Evolutionary conservation across 2,797 vertebrate genomes (phyloP).

Genomic region (Crax fasciolata): DNA sequence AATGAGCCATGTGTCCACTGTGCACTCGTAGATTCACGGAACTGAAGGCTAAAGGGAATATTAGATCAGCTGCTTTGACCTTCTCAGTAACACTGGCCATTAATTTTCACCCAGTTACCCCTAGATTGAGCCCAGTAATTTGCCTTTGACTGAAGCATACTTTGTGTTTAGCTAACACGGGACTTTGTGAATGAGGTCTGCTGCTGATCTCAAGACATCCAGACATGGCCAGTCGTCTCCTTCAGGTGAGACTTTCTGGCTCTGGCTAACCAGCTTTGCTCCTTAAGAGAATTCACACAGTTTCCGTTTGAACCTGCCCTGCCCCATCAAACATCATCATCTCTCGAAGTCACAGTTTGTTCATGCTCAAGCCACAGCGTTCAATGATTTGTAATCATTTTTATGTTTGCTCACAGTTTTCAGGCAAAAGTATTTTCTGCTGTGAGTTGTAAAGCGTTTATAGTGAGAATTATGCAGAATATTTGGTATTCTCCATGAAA

Average conservation of each 20-base stretch:
- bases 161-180: background rate
- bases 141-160: background rate
- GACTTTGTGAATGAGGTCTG: background rate
- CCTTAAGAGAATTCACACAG: background rate
- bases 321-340: background rate
- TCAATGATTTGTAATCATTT: background rate
- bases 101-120: constrained; percentile 31
- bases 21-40: background rate
- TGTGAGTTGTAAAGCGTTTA: background rate
- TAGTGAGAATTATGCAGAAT: background rate
- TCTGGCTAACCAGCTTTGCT: background rate
- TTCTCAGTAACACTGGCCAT: constrained; percentile 7
- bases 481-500: background rate
- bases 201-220: background rate
- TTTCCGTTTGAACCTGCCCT: background rate
- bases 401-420: background rate
- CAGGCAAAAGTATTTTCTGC: background rate
- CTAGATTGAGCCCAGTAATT: background rate
- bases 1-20: constrained; percentile 30
- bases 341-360: background rate
- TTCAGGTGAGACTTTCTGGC: background rate
- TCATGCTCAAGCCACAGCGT: background rate
- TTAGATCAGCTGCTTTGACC: constrained; percentile 40
- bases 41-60: background rate
- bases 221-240: background rate